phyloP scores from a whole-genome alignment of 1,140 invertebrate species.

The Drosophila mojavensis region DNA sequence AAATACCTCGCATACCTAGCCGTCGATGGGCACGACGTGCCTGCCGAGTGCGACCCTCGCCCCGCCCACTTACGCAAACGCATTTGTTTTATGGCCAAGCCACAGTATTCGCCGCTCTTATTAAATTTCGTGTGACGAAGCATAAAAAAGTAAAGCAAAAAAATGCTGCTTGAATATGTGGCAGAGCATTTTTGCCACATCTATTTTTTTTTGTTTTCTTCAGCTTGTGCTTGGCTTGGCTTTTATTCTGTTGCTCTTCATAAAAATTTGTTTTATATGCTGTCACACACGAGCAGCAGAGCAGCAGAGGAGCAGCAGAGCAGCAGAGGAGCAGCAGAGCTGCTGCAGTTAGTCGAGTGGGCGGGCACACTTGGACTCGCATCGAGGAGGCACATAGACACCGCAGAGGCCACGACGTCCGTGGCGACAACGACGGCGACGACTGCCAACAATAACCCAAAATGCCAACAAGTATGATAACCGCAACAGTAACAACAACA shows the following conservation, averaged over 20 bases:
- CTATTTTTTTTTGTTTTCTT: slow-evolving; percentile 8
- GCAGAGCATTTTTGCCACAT: slow-evolving; percentile 33
- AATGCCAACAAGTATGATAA: slow-evolving; percentile 80
- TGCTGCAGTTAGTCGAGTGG: slow-evolving; percentile 33
- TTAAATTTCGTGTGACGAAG: slow-evolving; percentile 62
- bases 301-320: neutral
- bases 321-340: neutral
- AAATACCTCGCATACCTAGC: slow-evolving; percentile 69
- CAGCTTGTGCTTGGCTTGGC: no score
- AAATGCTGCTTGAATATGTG: slow-evolving; percentile 60
- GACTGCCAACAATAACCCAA: slow-evolving; percentile 72
- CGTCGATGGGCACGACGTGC: slow-evolving; percentile 7
- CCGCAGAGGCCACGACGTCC: slow-evolving; percentile 38
- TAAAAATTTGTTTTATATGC: slow-evolving; percentile 79
- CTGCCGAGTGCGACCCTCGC: neutral
- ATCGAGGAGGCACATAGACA: slow-evolving; percentile 14
- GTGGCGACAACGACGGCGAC: slow-evolving; percentile 34
- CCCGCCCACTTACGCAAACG: neutral
- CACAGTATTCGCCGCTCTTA: slow-evolving; percentile 54
- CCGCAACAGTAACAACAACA: slow-evolving; percentile 64
- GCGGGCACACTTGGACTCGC: slow-evolving; percentile 29
- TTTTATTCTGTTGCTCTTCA: slow-evolving; percentile 56
- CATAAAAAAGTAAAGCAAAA: slow-evolving; percentile 16
- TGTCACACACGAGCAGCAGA: slow-evolving; percentile 39
- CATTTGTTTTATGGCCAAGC: slow-evolving; percentile 38